A percentile compares a stretch with the other conserved stretches of the same genome.
Conservation (phyloP, 1,140 invertebrate genomes). For the Mamestra configurata region DNA sequence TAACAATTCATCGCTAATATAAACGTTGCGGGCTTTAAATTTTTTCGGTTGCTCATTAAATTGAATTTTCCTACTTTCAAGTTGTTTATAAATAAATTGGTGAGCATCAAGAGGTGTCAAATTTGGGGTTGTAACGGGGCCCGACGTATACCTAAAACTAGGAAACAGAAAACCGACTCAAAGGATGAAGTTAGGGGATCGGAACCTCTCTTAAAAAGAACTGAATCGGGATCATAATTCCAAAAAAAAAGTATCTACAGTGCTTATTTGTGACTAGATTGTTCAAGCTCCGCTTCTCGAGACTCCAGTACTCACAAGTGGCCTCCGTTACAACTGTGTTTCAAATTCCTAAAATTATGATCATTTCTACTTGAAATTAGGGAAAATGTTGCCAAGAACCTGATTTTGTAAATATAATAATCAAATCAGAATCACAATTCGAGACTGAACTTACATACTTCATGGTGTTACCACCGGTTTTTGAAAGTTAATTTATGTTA, state of each 20-base stretch:
- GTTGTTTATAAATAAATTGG: neutral
- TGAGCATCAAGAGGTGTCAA: neutral
- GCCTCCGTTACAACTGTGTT: neutral
- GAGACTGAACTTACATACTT: conserved; percentile 14
- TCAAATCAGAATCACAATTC: conserved; percentile 6
- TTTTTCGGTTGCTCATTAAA: conserved; percentile 16
- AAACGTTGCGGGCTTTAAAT: neutral
- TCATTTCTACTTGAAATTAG: conserved; percentile 20
- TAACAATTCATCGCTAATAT: conserved; percentile 25
- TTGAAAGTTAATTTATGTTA: neutral
- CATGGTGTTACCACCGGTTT: conserved; percentile 14
- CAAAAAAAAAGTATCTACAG: too few relatives aligned
- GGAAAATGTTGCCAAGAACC: neutral
- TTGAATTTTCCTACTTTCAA: conserved; percentile 22
- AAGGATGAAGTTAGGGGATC: too few relatives aligned
- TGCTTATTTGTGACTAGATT: too few relatives aligned
- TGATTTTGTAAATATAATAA: conserved; percentile 39
- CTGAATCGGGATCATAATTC: too few relatives aligned
- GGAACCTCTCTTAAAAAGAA: too few relatives aligned
- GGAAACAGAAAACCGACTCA: too few relatives aligned
- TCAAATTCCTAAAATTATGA: neutral
- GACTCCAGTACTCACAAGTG: too few relatives aligned
- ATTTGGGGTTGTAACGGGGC: neutral
- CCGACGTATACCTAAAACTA: neutral
- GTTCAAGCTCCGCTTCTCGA: too few relatives aligned